Conservation (phyloP, 2,888 invertebrate genomes). For the Helicoverpa assulta region DNA sequence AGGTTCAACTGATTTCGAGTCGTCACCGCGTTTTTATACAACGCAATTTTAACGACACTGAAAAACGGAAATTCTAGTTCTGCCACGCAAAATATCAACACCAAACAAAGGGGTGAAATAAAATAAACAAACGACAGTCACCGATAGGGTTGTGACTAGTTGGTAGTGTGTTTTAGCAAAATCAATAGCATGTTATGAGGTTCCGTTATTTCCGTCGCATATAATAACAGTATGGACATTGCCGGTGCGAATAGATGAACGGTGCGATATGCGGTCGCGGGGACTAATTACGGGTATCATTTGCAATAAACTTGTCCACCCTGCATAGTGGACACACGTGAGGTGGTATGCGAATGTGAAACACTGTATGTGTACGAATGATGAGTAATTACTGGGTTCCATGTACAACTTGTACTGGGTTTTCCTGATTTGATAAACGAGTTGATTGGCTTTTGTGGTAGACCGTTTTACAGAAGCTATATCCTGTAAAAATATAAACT, state of each 20-base stretch:
- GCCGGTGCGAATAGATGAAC: slow-evolving; percentile 81
- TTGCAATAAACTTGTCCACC: slow-evolving; percentile 83
- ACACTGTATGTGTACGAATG: slow-evolving; percentile 30
- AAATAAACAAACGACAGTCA: slow-evolving; percentile 58
- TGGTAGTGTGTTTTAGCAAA: slow-evolving; percentile 75
- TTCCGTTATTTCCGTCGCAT: slow-evolving; percentile 82
- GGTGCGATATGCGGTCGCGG: slow-evolving; percentile 75
- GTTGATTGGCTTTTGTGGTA: slow-evolving; percentile 5
- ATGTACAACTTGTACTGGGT: slow-evolving; percentile 34
- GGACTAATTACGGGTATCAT: slow-evolving; percentile 88
- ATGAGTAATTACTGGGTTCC: slow-evolving; percentile 41
- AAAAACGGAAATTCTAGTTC: slow-evolving; percentile 11
- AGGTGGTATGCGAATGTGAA: slow-evolving; percentile 50
- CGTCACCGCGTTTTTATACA: background rate
- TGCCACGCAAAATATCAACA: slow-evolving; percentile 37
- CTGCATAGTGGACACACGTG: slow-evolving; percentile 48
- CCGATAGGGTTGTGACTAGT: slow-evolving; percentile 60
- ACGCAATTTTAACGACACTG: slow-evolving; percentile 6
- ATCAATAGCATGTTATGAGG: slow-evolving; percentile 81
- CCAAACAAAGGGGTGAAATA: slow-evolving; percentile 44
- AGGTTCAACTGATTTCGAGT: background rate
- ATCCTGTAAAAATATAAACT: background rate
- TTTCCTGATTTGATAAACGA: slow-evolving; percentile 33
- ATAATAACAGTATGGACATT: slow-evolving; percentile 69
- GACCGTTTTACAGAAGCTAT: background rate